phyloP scores from a whole-genome alignment of 2,888 invertebrate species.

The Dermolepida albohirtum region DNA sequence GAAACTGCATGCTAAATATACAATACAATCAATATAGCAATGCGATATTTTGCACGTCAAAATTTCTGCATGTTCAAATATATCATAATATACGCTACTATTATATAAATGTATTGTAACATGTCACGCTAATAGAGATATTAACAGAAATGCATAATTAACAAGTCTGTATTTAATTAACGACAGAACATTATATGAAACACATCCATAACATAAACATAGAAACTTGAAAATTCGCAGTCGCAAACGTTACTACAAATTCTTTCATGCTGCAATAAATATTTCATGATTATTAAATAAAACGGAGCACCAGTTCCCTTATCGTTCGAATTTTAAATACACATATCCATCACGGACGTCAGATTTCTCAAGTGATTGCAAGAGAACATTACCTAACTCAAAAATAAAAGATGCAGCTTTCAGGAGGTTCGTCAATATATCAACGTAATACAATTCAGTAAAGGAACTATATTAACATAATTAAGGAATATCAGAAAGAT shows the following conservation, averaged over 20 bases:
- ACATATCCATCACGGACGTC: slow-evolving; percentile 18
- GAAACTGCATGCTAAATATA: no score
- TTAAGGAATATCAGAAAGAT: not conserved
- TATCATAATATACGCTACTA: no score
- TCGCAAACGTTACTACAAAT: slow-evolving; percentile 1
- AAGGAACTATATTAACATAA: slow-evolving; percentile 8
- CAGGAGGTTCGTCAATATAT: slow-evolving; percentile 2
- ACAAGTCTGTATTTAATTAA: not conserved
- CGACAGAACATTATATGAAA: slow-evolving; percentile 2
- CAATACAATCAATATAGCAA: no score
- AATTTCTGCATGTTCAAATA: no score
- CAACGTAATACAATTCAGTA: slow-evolving; percentile 21
- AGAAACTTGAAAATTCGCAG: not conserved
- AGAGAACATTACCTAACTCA: not conserved
- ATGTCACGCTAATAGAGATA: no score
- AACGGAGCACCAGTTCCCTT: not conserved
- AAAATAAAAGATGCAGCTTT: slow-evolving; percentile 13
- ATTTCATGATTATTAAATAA: slow-evolving; percentile 24
- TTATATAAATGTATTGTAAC: no score
- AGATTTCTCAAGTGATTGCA: slow-evolving; percentile 17
- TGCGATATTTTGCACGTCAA: no score
- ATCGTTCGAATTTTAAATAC: slow-evolving; percentile 16
- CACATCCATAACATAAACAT: slow-evolving; percentile 18
- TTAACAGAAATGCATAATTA: not conserved
- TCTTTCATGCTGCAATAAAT: slow-evolving; percentile 19